Evolutionary conservation across 23 tunicate species (phyloP), one percentile per base, ranked within the genome.

Genomic region (Ciona savignyi): DNA sequence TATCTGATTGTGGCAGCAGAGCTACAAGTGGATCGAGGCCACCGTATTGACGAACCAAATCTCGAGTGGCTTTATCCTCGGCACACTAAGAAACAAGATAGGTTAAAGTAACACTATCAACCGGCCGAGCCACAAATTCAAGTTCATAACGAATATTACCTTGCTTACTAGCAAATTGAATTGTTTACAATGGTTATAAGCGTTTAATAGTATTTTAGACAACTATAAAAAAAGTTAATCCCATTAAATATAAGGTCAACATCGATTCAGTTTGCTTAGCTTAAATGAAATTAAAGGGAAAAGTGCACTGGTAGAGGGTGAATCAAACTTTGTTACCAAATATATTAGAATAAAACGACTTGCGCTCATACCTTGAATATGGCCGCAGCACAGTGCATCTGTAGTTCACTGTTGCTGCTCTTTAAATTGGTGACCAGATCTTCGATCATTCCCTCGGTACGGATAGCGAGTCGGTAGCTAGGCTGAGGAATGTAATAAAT

Each of bases 301-400:
- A n/a, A n/a, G n/a, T n/a, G n/a, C n/a, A n/a, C n/a, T n/a, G n/a
- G n/a, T n/a, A n/a, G n/a, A n/a, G n/a, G n/a, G n/a, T 74, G 35
- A 32, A 64, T 2, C 29, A 61, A 62, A 74, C 22, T 63, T 63
- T n/a, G 22, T 9, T 9, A 25, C 15, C 4, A 63, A 63, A n/a
- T 63, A n/a, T 9, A 25, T 25, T 25, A 63, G 6, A 63, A 4
- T 22, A 20, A 63, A n/a, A 9, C 56, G 11, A 42, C 15, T 42
- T 42, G 9, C 15, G 22, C 67, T 27, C 62, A 23, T 63, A 80
- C 97, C 87, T 94, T 94, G 68, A 94, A 94, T 21, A 94, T 94
- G 21, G 99, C 99, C 4, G 99, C 93, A 0, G 99, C 99, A 66
- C 99, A 94, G 51, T 94, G 95, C 95, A 87, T 94, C 63, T 94